These are phyloP conservation scores for Octomys mimax DNA, from an alignment of 2,797 vertebrate species.

Conservation along the genomic window DNA sequence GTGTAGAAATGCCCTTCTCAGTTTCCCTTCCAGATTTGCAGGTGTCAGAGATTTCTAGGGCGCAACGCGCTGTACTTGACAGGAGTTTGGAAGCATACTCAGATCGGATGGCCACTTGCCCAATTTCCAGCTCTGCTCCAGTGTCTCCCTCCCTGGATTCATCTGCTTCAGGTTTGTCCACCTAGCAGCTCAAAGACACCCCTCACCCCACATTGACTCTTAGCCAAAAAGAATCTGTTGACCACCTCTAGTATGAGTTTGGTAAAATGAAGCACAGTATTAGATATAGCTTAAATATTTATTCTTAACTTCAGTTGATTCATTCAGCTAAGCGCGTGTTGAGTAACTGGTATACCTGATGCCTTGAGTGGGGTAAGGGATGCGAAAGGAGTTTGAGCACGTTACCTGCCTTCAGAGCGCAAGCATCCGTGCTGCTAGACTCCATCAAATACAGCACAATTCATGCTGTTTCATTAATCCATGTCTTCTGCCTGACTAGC, in stretches of 20 bases:
- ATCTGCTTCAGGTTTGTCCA: neutral
- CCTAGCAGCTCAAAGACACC: neutral
- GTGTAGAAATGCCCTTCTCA: neutral
- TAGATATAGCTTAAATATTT: neutral
- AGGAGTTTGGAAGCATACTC: neutral
- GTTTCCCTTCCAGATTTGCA: neutral
- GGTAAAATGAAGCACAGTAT: neutral
- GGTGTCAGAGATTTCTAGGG: neutral
- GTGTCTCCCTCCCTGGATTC: neutral
- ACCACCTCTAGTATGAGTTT: neutral
- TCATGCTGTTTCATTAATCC: neutral
- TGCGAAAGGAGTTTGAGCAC: neutral
- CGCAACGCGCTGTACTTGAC: neutral
- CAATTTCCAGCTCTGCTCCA: neutral
- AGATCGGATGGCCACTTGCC: neutral
- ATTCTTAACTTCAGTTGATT: conserved; percentile 40
- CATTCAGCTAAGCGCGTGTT: neutral
- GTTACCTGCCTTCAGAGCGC: neutral
- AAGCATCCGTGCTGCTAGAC: neutral
- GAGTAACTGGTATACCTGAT: neutral
- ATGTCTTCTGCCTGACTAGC: neutral
- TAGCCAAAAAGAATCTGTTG: conserved; percentile 39
- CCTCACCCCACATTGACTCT: neutral
- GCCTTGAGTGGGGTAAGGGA: neutral
- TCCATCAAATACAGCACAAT: neutral